Evolutionary conservation across 2,113 vertebrate species (phyloP).

Genomic region (Corythaeola cristata): DNA sequence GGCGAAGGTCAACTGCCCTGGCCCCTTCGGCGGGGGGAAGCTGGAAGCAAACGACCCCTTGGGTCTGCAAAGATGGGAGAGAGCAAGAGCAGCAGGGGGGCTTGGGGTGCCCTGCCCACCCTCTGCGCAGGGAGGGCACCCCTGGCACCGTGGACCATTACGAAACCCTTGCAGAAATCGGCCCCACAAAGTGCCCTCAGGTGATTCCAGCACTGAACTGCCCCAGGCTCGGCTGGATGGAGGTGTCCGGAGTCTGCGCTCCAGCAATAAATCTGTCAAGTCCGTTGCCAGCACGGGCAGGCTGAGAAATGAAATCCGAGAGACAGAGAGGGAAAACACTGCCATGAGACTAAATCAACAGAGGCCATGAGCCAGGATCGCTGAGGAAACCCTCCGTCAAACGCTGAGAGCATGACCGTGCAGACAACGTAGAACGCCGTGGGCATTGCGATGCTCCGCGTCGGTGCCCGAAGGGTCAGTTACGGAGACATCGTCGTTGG

Average conservation of each 20-base stretch:
- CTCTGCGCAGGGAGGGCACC: not conserved
- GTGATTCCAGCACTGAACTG: not conserved
- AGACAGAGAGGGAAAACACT: not conserved
- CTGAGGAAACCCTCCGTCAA: not conserved
- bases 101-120: not conserved
- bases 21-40: not conserved
- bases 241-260: not conserved
- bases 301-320: not conserved
- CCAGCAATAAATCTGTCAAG: not conserved
- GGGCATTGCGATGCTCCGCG: not conserved
- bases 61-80: not conserved
- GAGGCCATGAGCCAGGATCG: not conserved
- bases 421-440: not conserved
- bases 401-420: not conserved
- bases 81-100: not conserved
- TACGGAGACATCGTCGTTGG: not conserved
- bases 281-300: not conserved
- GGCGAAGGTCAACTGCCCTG: not conserved
- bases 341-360: accelerated
- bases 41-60: not conserved
- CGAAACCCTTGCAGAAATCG: not conserved
- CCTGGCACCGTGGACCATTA: accelerated
- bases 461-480: not conserved
- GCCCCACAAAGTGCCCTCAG: not conserved
- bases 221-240: not conserved